These are phyloP conservation scores for Ciconia nigra DNA, from an alignment of 2,797 vertebrate genomes.

Conservation along the genomic window DNA sequence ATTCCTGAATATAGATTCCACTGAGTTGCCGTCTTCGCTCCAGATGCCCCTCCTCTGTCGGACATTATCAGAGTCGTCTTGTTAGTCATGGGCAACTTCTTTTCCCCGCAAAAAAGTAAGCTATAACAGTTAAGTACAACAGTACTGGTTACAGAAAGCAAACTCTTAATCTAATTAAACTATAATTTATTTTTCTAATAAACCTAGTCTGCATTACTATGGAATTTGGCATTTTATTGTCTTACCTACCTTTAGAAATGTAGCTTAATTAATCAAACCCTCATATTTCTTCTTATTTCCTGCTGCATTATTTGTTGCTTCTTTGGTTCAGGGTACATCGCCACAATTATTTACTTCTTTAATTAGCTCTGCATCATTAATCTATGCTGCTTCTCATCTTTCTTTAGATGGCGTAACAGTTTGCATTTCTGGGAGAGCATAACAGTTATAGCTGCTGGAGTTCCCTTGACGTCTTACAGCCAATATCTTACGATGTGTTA, in stretches of 20 bases:
- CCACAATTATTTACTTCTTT: constrained; percentile 60
- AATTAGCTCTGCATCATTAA: constrained; percentile 66
- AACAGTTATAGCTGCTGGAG: background rate
- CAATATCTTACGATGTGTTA: background rate
- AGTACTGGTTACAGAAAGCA: background rate
- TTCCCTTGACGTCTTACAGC: background rate
- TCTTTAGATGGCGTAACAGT: background rate
- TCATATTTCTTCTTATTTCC: constrained; percentile 36
- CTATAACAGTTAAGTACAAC: background rate
- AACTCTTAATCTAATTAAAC: constrained; percentile 29
- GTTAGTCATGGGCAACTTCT: background rate
- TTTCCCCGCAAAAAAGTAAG: background rate
- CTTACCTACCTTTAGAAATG: constrained; percentile 45
- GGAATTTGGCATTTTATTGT: constrained; percentile 52
- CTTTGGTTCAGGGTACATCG: background rate
- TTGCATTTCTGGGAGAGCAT: background rate
- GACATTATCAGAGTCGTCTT: fast-evolving
- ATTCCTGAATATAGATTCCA: background rate
- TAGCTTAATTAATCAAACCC: constrained; percentile 48
- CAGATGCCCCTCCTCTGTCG: background rate
- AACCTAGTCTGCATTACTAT: constrained; percentile 41
- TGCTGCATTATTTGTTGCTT: constrained; percentile 14
- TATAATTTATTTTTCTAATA: constrained; percentile 62
- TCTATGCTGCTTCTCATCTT: constrained; percentile 13
- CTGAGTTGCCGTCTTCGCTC: background rate